Conservation (phyloP, 2,888 invertebrate genomes). For the Tipula vernalis region DNA sequence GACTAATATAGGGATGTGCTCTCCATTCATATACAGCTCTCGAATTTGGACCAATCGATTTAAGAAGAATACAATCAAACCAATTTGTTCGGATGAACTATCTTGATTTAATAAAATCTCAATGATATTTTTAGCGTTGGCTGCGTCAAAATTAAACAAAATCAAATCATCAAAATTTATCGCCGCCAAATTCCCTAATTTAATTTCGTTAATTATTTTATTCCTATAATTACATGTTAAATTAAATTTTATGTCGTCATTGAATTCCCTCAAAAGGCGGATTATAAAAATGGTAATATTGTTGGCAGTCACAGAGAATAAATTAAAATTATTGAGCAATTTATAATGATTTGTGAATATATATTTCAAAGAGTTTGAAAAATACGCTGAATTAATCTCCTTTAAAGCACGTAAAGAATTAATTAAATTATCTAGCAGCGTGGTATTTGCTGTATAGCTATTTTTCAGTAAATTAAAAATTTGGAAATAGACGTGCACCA, state of each 20-base stretch:
- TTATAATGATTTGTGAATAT: slow-evolving; percentile 27
- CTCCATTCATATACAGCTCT: slow-evolving; percentile 19
- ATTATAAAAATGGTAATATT: slow-evolving; percentile 21
- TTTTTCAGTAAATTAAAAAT: not conserved
- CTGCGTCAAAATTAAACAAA: slow-evolving; percentile 23
- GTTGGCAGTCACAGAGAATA: slow-evolving; percentile 22
- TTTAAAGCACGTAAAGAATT: not conserved
- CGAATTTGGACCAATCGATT: slow-evolving; percentile 36
- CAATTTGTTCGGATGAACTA: slow-evolving; percentile 37
- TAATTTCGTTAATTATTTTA: slow-evolving; percentile 27
- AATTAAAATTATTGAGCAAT: slow-evolving; percentile 22
- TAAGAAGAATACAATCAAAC: slow-evolving; percentile 38
- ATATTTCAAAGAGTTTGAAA: slow-evolving; percentile 24
- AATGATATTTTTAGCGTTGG: slow-evolving; percentile 26
- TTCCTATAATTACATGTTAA: slow-evolving; percentile 26
- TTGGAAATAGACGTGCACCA: not conserved
- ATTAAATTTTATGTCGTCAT: slow-evolving; percentile 13
- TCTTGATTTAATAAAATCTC: slow-evolving; percentile 28
- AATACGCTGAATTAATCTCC: not conserved
- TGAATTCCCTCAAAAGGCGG: slow-evolving; percentile 23
- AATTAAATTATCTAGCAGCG: not conserved
- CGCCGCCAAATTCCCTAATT: slow-evolving; percentile 20
- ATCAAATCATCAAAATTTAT: slow-evolving; percentile 19
- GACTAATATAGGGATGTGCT: slow-evolving; percentile 34
- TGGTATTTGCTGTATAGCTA: not conserved